A percentile compares a stretch with the other conserved stretches of the same genome.
These are phyloP conservation scores for Pristionchus maxplancki DNA, from an alignment of 2,888 invertebrate species.

Conservation along the genomic window DNA sequence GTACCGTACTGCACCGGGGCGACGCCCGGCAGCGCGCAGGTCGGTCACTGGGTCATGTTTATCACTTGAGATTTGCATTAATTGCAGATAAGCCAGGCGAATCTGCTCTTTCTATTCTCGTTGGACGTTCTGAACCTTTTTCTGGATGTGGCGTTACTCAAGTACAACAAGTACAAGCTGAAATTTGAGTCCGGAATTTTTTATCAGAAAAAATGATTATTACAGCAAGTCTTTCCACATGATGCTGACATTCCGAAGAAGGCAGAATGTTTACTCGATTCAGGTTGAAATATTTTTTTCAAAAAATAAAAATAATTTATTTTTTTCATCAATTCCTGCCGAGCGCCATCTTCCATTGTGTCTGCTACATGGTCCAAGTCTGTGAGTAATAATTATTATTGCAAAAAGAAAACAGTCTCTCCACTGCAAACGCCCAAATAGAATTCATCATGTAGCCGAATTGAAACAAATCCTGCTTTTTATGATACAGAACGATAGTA, in stretches of 20 bases:
- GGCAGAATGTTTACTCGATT: conserved; percentile 44
- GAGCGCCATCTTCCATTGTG: conserved; percentile 14
- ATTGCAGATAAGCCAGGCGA: neutral
- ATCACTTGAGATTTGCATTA: too few relatives aligned
- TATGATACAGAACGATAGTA: too few relatives aligned
- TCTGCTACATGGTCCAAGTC: conserved; percentile 35
- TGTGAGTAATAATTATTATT: too few relatives aligned
- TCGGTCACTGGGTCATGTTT: too few relatives aligned
- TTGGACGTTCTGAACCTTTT: conserved; percentile 4
- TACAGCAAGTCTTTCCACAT: conserved; percentile 20
- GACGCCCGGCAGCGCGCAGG: neutral
- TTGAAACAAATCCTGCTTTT: too few relatives aligned
- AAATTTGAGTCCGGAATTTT: neutral
- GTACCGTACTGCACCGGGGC: conserved; percentile 37
- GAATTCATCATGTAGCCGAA: too few relatives aligned
- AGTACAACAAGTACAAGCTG: conserved; percentile 37
- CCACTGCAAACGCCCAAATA: too few relatives aligned
- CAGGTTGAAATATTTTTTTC: too few relatives aligned
- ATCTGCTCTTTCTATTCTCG: neutral
- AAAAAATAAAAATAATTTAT: too few relatives aligned
- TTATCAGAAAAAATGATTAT: too few relatives aligned
- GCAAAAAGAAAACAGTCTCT: too few relatives aligned
- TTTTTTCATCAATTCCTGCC: conserved; percentile 45
- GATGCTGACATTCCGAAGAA: neutral
- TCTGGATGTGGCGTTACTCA: conserved; percentile 1